Base-by-base conservation (phyloP, 2,797 vertebrate genomes). In the Arvicola amphibius region DNA sequence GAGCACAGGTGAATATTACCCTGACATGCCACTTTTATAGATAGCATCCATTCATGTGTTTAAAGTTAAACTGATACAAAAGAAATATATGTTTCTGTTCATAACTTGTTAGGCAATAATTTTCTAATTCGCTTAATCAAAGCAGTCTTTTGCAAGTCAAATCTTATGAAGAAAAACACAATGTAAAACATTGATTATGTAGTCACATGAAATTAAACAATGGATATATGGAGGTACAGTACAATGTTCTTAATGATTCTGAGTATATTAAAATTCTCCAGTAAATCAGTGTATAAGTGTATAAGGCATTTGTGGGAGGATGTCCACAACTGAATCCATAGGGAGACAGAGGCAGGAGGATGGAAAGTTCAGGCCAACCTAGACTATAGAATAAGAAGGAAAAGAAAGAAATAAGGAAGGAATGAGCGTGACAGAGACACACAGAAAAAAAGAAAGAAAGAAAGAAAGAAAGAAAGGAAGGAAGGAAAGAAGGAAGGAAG, bases 401-500 rank as follows among this genome's bases (percentile, higher is more conserved):
- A 81, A 11, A 79, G 29, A 0, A 7, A 59, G 7, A 56, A 27
- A 46, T 51, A 1, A 63, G 59, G 12, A 67, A 84, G 12, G 10
- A 80, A 21, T 0, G 46, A 59, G 48, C n/a, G 5, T 19, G 2
- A n/a, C 32, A 25, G 6, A 46, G n/a, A 27, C 2, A 8, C 11
- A 46, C 6, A 29, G 25, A 43, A 6, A 46, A 23, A 43, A 21
- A 46, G 40, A 7, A 11, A 46, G 6, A 0, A 8, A n/a, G 5
- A 7, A 23, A 23, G 4, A 1, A 37, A 2, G 1, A 19, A 8
- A 2, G 17, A 2, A 21, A 12, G 5, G 6, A 0, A 6, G 14
- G 2, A 5, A n/a, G 5, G n/a, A 8, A 11, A 37, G n/a, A 21
- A 21, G 56, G 3, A 61, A 61, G 23, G 23, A 25, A 25, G 21